These are phyloP conservation scores for Tetranychus piercei DNA, from an alignment of 2,888 invertebrate species.

Conservation along the genomic window DNA sequence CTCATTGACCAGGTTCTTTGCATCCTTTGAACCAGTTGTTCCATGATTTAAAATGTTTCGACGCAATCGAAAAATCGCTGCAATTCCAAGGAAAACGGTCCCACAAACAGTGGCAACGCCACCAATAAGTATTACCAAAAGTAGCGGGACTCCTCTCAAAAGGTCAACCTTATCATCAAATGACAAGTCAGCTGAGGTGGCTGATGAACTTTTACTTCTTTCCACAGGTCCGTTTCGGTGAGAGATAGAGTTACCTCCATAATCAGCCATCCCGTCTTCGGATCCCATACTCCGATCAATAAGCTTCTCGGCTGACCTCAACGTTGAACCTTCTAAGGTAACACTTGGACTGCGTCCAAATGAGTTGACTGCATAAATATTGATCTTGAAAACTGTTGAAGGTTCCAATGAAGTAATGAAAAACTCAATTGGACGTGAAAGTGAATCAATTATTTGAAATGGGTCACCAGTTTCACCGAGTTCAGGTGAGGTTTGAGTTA, in stretches of 20 bases:
- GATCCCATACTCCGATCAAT: conserved; percentile 12
- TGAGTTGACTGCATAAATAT: conserved; percentile 19
- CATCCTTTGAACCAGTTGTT: background rate
- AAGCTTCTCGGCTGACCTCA: conserved; percentile 20
- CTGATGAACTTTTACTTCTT: background rate
- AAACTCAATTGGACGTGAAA: conserved; percentile 11
- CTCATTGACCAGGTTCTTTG: too few species aligned
- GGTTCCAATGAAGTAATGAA: conserved; percentile 13
- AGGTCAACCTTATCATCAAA: background rate
- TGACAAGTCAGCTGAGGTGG: background rate
- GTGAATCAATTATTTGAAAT: background rate
- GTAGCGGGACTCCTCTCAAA: background rate
- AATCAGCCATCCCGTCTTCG: background rate
- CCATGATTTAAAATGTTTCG: background rate
- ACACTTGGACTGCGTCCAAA: conserved; percentile 18
- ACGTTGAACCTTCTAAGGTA: conserved; percentile 16
- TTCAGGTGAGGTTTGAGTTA: background rate
- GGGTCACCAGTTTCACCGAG: background rate
- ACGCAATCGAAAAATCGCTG: conserved; percentile 13
- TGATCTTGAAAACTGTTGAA: conserved; percentile 16
- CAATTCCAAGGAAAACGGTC: conserved; percentile 7
- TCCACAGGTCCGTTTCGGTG: background rate
- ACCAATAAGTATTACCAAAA: background rate
- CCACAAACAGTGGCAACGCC: background rate
- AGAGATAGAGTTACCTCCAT: background rate